Conservation (phyloP, 1,140 invertebrate species). For the Lethrus apterus region DNA sequence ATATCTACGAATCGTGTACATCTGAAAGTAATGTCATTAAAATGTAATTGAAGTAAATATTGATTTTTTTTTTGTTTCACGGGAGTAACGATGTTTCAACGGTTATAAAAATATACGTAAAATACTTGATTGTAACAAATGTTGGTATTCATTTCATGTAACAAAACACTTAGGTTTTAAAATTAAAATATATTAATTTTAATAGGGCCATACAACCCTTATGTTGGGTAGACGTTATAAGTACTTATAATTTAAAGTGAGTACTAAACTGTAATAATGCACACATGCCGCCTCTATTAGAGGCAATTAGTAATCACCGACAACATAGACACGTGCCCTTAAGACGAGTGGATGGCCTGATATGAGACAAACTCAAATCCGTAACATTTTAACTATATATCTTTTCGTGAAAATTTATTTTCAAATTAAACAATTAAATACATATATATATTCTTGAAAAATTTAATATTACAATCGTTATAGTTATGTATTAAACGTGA, state of each 20-base stretch:
- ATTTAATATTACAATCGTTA: constrained; percentile 1
- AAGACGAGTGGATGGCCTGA: too few species aligned
- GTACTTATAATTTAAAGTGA: constrained; percentile 13
- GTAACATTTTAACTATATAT: neutral
- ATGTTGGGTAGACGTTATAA: constrained; percentile 6
- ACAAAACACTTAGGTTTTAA: too few species aligned
- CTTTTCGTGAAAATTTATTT: neutral
- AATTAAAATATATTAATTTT: too few species aligned
- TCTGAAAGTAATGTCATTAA: too few species aligned
- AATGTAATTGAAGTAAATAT: too few species aligned
- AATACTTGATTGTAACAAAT: too few species aligned
- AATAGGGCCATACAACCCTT: constrained; percentile 5
- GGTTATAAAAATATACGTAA: too few species aligned
- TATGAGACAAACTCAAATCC: too few species aligned
- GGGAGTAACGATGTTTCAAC: too few species aligned
- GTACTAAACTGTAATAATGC: constrained; percentile 22
- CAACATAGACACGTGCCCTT: constrained; percentile 14
- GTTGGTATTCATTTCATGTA: too few species aligned
- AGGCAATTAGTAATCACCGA: constrained; percentile 21
- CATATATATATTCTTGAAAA: constrained; percentile 1
- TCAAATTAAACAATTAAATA: constrained; percentile 1
- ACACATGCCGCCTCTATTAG: constrained; percentile 23
- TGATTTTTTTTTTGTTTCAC: too few species aligned
- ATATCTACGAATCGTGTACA: too few species aligned
- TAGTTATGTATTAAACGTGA: neutral